These are phyloP conservation scores for Ormyrus rosae DNA, from an alignment of 2,888 invertebrate species.

Conservation along the genomic window DNA sequence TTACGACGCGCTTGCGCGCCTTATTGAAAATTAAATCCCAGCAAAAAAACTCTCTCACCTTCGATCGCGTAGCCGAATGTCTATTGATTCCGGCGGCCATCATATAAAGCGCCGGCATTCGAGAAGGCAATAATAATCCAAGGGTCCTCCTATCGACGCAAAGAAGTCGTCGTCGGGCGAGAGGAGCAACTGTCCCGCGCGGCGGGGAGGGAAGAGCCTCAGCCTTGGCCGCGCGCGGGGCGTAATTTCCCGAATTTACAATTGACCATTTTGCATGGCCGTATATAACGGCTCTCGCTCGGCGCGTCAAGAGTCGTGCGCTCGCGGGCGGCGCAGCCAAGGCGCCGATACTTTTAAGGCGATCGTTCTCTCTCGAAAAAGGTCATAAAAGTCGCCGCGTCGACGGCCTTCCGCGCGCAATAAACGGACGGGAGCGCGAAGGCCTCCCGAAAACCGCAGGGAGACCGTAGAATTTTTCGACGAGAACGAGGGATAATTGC, in stretches of 20 bases:
- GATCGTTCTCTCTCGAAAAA: slow-evolving; percentile 4
- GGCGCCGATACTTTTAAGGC: slow-evolving; percentile 29
- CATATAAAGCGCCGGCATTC: no score
- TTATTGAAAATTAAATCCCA: no score
- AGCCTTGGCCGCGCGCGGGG: not conserved
- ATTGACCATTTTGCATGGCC: slow-evolving; percentile 14
- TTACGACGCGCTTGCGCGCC: no score
- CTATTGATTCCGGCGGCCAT: no score
- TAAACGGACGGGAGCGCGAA: not conserved
- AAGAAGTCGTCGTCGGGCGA: no score
- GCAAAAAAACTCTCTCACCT: no score
- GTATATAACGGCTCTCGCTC: not conserved
- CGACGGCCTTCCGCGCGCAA: slow-evolving; percentile 4
- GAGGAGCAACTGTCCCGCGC: no score
- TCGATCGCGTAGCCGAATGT: no score
- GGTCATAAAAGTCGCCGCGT: slow-evolving; percentile 17
- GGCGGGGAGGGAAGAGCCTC: no score
- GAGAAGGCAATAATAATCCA: no score
- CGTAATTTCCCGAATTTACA: slow-evolving; percentile 32
- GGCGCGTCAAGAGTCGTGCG: not conserved
- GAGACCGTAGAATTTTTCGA: not conserved
- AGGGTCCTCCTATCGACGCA: no score
- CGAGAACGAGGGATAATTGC: not conserved
- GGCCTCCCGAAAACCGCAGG: slow-evolving; percentile 16
- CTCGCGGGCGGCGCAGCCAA: not conserved